These are phyloP conservation scores for Phalacrocorax brasilianus DNA, from an alignment of 2,113 vertebrate genomes.

Conservation along the genomic window DNA sequence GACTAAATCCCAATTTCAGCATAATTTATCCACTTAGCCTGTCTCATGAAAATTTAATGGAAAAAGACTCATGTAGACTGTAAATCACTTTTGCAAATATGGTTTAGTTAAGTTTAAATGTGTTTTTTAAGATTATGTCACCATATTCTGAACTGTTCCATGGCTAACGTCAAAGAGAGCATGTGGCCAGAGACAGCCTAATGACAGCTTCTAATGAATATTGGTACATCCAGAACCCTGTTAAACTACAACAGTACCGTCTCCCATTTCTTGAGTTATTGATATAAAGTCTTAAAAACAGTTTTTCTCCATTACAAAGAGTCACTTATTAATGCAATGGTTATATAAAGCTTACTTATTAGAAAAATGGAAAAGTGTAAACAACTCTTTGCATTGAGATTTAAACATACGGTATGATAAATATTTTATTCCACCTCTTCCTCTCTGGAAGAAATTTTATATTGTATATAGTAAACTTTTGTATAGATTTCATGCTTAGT, in stretches of 20 bases:
- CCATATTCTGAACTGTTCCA: background rate
- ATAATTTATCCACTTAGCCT: conserved; percentile 43
- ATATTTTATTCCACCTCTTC: background rate
- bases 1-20: conserved; percentile 17
- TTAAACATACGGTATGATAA: background rate
- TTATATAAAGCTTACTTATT: background rate
- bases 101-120: background rate
- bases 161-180: background rate
- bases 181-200: background rate
- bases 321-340: background rate
- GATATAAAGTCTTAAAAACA: background rate
- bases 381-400: background rate
- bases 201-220: background rate
- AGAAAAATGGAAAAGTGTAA: background rate
- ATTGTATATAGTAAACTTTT: background rate
- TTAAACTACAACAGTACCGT: background rate
- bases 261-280: background rate
- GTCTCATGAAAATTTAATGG: conserved; percentile 35
- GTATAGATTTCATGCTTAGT: background rate
- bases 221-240: background rate
- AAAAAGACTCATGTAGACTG: background rate
- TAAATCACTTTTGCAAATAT: background rate
- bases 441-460: background rate
- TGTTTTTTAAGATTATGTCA: background rate
- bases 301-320: background rate